phyloP scores from a whole-genome alignment of 2,797 vertebrate species.

The Ciconia nigra region DNA sequence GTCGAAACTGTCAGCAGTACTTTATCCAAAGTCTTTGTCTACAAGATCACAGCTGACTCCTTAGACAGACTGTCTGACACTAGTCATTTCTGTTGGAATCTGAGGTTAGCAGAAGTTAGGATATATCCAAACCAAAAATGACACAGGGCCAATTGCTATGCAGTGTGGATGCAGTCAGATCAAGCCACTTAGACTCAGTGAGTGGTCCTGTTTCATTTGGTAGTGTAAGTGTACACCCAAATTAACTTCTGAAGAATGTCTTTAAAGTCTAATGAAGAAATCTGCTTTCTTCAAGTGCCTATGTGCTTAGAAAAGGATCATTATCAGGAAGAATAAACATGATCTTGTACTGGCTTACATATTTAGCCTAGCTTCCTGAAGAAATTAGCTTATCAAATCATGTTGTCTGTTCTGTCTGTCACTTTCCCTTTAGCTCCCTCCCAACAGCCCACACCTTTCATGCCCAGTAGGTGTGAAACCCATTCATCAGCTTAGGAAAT shows the following conservation, averaged over 20 bases:
- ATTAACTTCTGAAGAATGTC: neutral
- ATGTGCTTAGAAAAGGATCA: neutral
- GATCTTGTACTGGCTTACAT: neutral
- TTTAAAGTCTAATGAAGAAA: neutral
- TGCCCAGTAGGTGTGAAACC: slow-evolving; percentile 26
- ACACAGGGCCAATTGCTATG: neutral
- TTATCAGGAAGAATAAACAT: neutral
- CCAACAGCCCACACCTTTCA: slow-evolving; percentile 7
- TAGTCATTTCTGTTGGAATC: neutral
- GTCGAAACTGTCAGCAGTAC: neutral
- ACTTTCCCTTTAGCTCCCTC: neutral
- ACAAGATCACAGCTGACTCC: neutral
- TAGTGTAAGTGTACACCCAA: neutral
- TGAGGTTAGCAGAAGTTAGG: neutral
- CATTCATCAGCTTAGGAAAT: neutral
- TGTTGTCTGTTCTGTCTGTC: neutral
- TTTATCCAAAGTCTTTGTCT: neutral
- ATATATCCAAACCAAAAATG: neutral
- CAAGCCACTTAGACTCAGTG: neutral
- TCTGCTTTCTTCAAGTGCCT: neutral
- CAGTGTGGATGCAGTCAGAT: neutral
- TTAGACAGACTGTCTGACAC: neutral
- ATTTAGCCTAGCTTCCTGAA: neutral
- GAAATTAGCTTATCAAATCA: slow-evolving; percentile 19
- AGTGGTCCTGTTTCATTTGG: neutral